Evolutionary conservation across 2,113 vertebrate species (phyloP).

Genomic region (Irena cyanogastra): DNA sequence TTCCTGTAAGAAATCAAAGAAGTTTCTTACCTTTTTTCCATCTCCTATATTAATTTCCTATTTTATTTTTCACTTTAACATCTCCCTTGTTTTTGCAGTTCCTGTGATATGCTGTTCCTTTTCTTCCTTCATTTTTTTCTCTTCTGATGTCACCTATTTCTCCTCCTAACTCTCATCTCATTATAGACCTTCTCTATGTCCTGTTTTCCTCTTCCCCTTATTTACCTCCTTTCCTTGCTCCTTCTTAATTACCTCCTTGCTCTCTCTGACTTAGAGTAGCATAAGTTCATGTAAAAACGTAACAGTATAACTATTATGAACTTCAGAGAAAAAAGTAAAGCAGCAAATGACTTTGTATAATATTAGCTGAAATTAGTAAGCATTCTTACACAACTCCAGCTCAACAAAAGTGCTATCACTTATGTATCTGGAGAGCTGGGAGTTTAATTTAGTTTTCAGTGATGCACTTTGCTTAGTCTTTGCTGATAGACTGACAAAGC

Average conservation of each 20-base stretch:
- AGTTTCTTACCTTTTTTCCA: neutral
- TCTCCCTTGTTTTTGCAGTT: neutral
- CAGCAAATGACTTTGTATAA: neutral
- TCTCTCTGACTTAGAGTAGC: neutral
- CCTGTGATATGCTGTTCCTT: neutral
- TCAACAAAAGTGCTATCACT: neutral
- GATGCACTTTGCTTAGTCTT: neutral
- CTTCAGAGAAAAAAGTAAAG: neutral
- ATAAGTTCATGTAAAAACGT: neutral
- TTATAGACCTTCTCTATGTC: neutral
- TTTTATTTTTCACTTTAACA: neutral
- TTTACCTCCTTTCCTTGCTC: neutral
- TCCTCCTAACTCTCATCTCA: neutral
- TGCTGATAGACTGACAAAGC: conserved; percentile 26
- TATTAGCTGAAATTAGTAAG: conserved; percentile 2
- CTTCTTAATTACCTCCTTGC: neutral
- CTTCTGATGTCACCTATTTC: neutral
- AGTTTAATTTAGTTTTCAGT: conserved; percentile 29
- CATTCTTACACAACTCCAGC: neutral
- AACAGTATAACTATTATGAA: neutral
- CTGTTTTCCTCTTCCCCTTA: neutral
- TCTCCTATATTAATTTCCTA: neutral
- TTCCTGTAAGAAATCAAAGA: neutral
- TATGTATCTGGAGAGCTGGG: neutral
- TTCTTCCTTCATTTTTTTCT: neutral